Base-by-base conservation (phyloP, 2,797 vertebrate genomes). In the Leptatherina wallacei region DNA sequence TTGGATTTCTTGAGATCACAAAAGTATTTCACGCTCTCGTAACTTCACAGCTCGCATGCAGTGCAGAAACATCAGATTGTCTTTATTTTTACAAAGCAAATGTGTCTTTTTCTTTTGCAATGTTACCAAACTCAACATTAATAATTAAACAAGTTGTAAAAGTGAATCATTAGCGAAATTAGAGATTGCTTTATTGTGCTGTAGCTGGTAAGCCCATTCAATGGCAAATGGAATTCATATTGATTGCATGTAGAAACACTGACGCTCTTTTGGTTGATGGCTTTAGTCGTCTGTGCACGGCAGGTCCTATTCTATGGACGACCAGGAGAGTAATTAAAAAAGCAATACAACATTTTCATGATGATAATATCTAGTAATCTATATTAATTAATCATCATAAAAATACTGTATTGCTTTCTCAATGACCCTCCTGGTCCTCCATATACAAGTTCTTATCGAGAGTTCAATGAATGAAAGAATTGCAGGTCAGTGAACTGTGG, bases 201-300 rank as follows among this genome's bases (percentile, higher is more conserved):
- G 63, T 29, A 35, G 22, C 55, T 1, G 9, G 11, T 20, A 11
- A 47, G 47, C 20, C 16, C 3, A 64, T 10, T 51, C 36, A 40
- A 47, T 0, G 16, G 61, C 30, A 16, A 65, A 69, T 16, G 22
- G 61, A 40, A 60, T 60, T 65, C 10, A 49, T 18, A 64, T 33
- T 52, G 27, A n/a, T 52, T 27, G 9, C 47, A 22, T 22, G 7
- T 49, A n/a, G 10, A 22, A 22, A 32, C 30, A 8, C 51, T 33
- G 14, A 13, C 18, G 29, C n/a, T 62, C 4, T 62, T n/a, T 61
- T 57, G 27, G 16, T 44, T 49, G 3, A 60, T 9, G 44, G 47
- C 51, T 65, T 35, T 42, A 27, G n/a, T n/a, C 30, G 51, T 58
- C 29, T 44, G 62, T 71, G 58, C 1, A 66, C 52, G 59, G 68